Evolutionary conservation across 2,113 vertebrate species (phyloP).

Genomic region (Dasyprocta punctata): DNA sequence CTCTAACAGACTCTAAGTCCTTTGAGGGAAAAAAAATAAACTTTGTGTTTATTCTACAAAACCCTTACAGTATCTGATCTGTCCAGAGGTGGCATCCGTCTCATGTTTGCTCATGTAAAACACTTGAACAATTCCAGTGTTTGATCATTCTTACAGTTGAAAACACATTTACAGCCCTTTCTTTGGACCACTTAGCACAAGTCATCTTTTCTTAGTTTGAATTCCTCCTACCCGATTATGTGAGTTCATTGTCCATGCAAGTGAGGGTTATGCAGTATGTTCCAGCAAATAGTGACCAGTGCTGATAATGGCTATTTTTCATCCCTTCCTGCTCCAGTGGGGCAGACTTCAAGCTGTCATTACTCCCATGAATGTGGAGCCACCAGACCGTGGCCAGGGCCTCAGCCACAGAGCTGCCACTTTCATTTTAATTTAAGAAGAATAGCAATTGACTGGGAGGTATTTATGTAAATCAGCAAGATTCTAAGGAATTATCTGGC

Average conservation of each 20-base stretch:
- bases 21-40: background rate
- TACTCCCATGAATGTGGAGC: background rate
- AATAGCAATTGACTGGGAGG: conserved; percentile 75
- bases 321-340: conserved; percentile 40
- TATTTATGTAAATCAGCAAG: conserved; percentile 79
- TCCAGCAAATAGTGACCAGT: conserved; percentile 32
- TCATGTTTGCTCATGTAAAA: background rate
- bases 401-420: conserved; percentile 59
- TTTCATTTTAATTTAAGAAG: conserved; percentile 75
- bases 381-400: conserved; percentile 1
- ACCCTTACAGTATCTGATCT: background rate
- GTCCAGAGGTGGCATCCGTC: background rate
- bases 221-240: background rate
- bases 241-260: conserved; percentile 53
- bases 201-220: background rate
- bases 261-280: conserved; percentile 33
- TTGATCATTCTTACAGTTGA: background rate
- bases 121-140: background rate
- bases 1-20: background rate
- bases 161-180: background rate
- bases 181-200: background rate
- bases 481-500: conserved; percentile 68
- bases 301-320: conserved; percentile 24
- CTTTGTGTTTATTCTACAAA: background rate
- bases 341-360: background rate